These are phyloP conservation scores for Lepidochitona cinerea DNA, from an alignment of 2,888 invertebrate species.

Conservation along the genomic window DNA sequence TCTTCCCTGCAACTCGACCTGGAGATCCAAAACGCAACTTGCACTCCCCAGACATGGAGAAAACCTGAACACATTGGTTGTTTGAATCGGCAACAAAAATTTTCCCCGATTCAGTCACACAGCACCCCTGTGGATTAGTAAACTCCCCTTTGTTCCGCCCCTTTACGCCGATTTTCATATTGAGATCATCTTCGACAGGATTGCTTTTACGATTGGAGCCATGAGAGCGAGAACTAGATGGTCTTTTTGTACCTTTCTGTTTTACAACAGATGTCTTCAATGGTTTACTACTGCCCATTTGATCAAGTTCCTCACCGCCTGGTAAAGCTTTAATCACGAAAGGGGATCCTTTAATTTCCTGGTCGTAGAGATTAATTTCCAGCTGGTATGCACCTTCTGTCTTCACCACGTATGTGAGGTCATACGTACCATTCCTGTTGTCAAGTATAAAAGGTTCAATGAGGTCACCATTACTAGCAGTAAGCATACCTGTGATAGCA, in stretches of 20 bases:
- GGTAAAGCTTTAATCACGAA: conserved; percentile 67
- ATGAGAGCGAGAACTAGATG: conserved; percentile 69
- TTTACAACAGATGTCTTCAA: conserved; percentile 67
- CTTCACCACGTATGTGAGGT: conserved; percentile 69
- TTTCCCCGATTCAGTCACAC: conserved; percentile 68
- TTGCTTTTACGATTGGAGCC: conserved; percentile 70
- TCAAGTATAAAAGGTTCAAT: conserved; percentile 64
- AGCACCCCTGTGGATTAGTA: conserved; percentile 74
- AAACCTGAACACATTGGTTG: conserved; percentile 71
- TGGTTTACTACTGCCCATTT: conserved; percentile 59
- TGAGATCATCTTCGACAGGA: conserved; percentile 72
- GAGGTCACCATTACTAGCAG: conserved; percentile 44
- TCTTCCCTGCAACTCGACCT: conserved; percentile 73
- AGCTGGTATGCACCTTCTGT: conserved; percentile 69
- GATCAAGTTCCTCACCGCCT: conserved; percentile 56
- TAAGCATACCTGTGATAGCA: conserved; percentile 53
- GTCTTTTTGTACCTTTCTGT: conserved; percentile 69
- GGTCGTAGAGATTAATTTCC: conserved; percentile 69
- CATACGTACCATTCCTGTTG: conserved; percentile 69
- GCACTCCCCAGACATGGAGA: conserved; percentile 70
- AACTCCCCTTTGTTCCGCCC: conserved; percentile 74
- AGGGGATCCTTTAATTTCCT: conserved; percentile 71
- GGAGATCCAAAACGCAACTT: conserved; percentile 69
- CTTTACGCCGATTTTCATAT: conserved; percentile 71
- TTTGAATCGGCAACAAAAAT: conserved; percentile 73